Evolutionary conservation across 2,113 vertebrate species (phyloP).

Genomic region (Planiliza haematocheilus): DNA sequence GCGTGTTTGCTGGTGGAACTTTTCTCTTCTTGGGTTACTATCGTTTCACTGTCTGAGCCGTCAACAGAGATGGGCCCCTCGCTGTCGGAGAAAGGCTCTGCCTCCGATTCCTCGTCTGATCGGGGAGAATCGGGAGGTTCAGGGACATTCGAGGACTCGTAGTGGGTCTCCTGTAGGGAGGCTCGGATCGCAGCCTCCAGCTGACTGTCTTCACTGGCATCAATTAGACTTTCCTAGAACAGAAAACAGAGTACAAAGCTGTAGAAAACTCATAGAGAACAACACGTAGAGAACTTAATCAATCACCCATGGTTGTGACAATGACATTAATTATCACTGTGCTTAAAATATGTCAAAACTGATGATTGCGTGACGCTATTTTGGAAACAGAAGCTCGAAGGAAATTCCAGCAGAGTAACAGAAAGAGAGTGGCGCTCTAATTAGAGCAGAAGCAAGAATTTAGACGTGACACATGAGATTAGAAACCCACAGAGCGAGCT

Average conservation of each 20-base stretch:
- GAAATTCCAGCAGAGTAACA: constrained; percentile 17
- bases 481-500: constrained; percentile 92
- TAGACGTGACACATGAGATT: constrained; percentile 12
- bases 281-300: not conserved
- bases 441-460: constrained; percentile 8
- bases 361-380: not conserved
- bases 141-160: constrained; percentile 91
- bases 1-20: constrained; percentile 68
- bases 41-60: constrained; percentile 90
- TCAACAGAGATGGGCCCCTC: constrained; percentile 97
- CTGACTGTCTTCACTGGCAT: constrained; percentile 99
- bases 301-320: not conserved
- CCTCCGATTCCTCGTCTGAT: constrained; percentile 96
- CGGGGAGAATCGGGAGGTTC: constrained; percentile 88
- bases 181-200: constrained; percentile 98
- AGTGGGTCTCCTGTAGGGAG: constrained; percentile 97
- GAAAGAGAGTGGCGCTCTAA: not conserved
- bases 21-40: constrained; percentile 74
- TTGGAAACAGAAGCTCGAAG: not conserved
- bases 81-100: constrained; percentile 96
- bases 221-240: constrained; percentile 95
- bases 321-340: constrained; percentile 2
- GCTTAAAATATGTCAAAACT: not conserved
- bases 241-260: constrained; percentile 47
- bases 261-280: constrained; percentile 42